phyloP scores from a whole-genome alignment of 2,888 invertebrate species.

The Schizaphis graminum region DNA sequence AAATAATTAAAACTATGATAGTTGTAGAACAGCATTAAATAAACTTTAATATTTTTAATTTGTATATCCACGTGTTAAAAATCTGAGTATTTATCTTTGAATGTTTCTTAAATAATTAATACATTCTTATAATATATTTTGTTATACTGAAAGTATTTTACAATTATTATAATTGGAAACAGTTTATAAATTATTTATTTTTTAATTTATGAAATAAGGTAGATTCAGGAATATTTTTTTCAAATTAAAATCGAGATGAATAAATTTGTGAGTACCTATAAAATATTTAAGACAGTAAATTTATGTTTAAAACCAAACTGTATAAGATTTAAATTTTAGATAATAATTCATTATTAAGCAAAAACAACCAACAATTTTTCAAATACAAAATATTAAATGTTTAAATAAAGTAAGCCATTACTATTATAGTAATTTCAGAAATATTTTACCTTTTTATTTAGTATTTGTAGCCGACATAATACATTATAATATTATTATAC shows the following conservation, averaged over 20 bases:
- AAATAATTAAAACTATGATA: not conserved
- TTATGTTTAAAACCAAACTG: not conserved
- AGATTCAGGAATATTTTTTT: not conserved
- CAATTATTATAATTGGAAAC: not conserved
- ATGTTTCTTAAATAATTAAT: not conserved
- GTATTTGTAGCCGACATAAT: not conserved
- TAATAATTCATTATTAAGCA: not conserved
- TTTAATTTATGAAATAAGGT: not conserved
- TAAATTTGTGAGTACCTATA: not conserved
- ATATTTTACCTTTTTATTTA: not conserved
- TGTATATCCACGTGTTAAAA: not conserved
- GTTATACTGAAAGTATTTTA: not conserved
- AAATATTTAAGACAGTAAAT: not conserved
- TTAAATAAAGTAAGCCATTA: not conserved
- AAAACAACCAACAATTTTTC: not conserved
- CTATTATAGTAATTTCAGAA: not conserved
- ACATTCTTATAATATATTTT: not conserved
- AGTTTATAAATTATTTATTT: not conserved
- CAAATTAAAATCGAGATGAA: not conserved
- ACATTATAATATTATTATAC: not conserved
- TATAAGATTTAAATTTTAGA: not conserved
- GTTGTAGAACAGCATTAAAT: not conserved
- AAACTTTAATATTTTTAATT: not conserved
- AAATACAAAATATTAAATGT: not conserved
- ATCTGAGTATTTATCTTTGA: not conserved